Evolutionary conservation across 2,113 vertebrate species (phyloP), one percentile per base, ranked within the genome.

Genomic region (Epinephelus cyanopodus): DNA sequence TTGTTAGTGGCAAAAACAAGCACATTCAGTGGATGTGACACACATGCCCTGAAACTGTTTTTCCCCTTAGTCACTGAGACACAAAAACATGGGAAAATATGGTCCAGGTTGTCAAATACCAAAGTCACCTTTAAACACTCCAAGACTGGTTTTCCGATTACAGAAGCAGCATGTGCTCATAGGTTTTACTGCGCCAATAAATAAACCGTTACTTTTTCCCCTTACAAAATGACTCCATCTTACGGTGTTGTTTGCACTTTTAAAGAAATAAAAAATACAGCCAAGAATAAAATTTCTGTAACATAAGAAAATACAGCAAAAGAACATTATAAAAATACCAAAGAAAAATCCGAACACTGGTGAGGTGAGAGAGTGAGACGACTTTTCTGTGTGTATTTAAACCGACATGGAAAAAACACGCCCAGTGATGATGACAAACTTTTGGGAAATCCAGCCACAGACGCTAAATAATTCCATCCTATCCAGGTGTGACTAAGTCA

Each of bases 141-240:
- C 2, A 50, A 23, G 18, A 58, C 5, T 23, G 14, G 33, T 19
- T 68, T 33, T 52, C 54, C 33, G 1, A 42, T 79, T 37, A 39
- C 48, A 70, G 54, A 80, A 81, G 39, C 76, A 21, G 37, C 53
- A 81, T 45, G 61, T 53, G 27, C 37, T 70, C n/a, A 57, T 39
- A 17, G 10, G 5, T 82, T 76, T 79, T 67, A 54, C 61, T 87
- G 72, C 68, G 56, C 25, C 61, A 81, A 84, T 81, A 89, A 85
- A 80, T 84, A 79, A 81, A 71, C 39, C 0, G 11, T 39, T 53
- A 42, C 39, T 54, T 64, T 57, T 37, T 58, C 18, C 45, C 45
- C 37, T 72, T 69, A 52, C n/a, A 86, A 84, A 77, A 67, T 62
- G 3, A 39, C 45, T 75, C 54, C 21, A 14, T 47, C 11, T 65